Evolutionary conservation across 2,888 invertebrate genomes (phyloP), one percentile per base, ranked within the genome.

Genomic region (Lasioglossum vierecki): DNA sequence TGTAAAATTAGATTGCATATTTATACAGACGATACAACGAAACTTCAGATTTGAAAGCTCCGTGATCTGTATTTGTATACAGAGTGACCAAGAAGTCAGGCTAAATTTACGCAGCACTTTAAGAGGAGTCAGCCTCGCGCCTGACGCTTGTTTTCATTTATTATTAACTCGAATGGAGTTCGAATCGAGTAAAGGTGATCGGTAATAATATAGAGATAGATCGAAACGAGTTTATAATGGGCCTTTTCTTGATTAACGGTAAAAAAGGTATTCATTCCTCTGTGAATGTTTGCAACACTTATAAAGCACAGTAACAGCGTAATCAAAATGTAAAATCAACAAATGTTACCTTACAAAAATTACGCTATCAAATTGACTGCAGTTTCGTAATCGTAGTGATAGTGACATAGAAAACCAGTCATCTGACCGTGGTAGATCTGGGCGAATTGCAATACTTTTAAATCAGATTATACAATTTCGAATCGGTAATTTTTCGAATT

Each of bases 61-160:
- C 30, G 63, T 18, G 30, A 63, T 63, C 22, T 22, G 39, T 68
- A 35, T 68, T 68, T 68, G 39, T 68, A 68, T 39, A 68, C 68
- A 68, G 68, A 68, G 11, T 68, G 22, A 35, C 39, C 39, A 22
- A 68, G 68, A 35, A 35, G 68, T 22, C 68, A 4, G 39, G 68
- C 68, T 68, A 68, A 41, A 68, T 68, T 68, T 68, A 68, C 11
- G n/a, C 39, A 22, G 11, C 39, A 39, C n/a, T 22, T 68, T 39
- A 35, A 22, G 22, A 35, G 39, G 39, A 68, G n/a, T 22, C 35
- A 68, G 68, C 68, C 39, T 68, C 68, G 39, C 39, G 39, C 39
- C 39, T n/a, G 22, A 22, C 39, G 39, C n/a, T 68, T 41, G 9
- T 39, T 68, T 22, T 39, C 68, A 9, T 68, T 68, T 68, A 68